Conservation (phyloP, 1,140 invertebrate species). For the Heliconius melpomene region DNA sequence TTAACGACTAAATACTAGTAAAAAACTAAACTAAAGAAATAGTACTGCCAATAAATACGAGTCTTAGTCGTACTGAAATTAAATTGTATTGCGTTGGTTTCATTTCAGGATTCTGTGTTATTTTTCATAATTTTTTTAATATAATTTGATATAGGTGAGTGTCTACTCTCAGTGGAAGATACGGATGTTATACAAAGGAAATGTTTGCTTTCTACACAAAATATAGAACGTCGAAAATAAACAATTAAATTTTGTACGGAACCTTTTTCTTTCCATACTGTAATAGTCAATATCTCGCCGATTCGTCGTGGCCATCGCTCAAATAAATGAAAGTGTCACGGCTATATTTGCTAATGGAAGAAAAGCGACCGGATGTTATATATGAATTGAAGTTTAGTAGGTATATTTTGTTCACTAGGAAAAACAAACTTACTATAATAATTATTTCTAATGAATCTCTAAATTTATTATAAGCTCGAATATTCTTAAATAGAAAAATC, state of each 20-base stretch:
- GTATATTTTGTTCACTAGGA: too few relatives aligned
- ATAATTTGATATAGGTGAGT: too few relatives aligned
- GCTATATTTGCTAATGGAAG: slow-evolving; percentile 45
- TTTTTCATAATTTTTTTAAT: too few relatives aligned
- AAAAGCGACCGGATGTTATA: slow-evolving; percentile 51
- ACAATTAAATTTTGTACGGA: slow-evolving; percentile 10
- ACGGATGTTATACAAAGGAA: background rate
- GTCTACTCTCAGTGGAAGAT: too few relatives aligned
- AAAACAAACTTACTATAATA: background rate
- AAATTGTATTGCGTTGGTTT: too few relatives aligned
- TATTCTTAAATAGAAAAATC: too few relatives aligned
- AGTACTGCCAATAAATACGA: too few relatives aligned
- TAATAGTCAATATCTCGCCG: slow-evolving; percentile 11
- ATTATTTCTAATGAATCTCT: too few relatives aligned
- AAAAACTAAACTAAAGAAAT: too few relatives aligned
- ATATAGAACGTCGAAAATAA: background rate
- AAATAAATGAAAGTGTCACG: slow-evolving; percentile 63
- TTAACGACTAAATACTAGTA: too few relatives aligned
- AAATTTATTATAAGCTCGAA: background rate
- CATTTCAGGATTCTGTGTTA: too few relatives aligned
- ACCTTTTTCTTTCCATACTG: slow-evolving; percentile 1
- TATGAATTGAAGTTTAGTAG: background rate
- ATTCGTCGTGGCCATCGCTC: slow-evolving; percentile 29
- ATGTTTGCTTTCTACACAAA: background rate
- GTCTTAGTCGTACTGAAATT: too few relatives aligned